Base-by-base conservation (phyloP, 2,888 invertebrate genomes). In the Plutella xylostella region DNA sequence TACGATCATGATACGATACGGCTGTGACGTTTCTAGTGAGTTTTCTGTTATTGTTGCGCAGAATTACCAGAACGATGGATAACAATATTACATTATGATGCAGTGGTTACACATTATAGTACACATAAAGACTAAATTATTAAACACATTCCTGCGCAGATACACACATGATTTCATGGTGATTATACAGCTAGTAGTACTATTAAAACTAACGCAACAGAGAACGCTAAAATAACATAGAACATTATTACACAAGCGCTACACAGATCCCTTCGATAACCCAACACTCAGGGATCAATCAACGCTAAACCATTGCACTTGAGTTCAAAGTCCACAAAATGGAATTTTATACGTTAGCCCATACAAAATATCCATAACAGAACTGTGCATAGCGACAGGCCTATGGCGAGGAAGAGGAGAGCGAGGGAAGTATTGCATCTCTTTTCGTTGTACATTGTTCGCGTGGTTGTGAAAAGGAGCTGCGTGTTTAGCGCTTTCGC, bases 281-380 rank as follows among this genome's bases (percentile, higher is more conserved):
- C 33, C 25, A 25, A n/a, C 5, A 5, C 33, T 5, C 67, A n/a
- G 19, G 53, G 52, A 65, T 63, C 54, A 47, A 61, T 60, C 56
- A 28, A 19, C n/a, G 22, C 17, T 11, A 39, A 9, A 22, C 15
- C 33, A 30, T 30, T 31, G 17, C 22, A 33, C 12, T 63, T 54
- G 72, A 72, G 82, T 80, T 78, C 80, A 77, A 82, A 83, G 80
- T 79, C 80, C 82, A 78, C 64, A 62, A 50, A 43, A 48, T 51
- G 50, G 53, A 45, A 49, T 46, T 45, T 52, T 47, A 2, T 31
- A 35, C 20, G 17, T 30, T 48, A 51, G 50, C 49, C 47, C 47
- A 66, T 63, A 74, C 69, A 70, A 5, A 71, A 73, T 63, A 68
- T 64, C 67, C 67, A 61, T 63, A 63, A 58, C 67, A 65, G 63